Conservation (phyloP, 2,888 invertebrate species). For the Patella depressa region DNA sequence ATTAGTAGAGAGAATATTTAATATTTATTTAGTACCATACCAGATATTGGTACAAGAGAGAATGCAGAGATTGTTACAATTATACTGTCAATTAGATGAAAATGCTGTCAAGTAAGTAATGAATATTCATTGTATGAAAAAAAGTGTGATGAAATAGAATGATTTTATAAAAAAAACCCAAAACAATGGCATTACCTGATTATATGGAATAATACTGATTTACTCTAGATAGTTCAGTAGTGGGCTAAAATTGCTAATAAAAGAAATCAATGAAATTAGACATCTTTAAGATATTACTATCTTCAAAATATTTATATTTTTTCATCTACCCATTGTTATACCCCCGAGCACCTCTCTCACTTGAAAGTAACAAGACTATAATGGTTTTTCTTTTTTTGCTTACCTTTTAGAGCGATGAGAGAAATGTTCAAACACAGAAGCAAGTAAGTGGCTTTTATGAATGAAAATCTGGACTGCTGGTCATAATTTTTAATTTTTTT, state of each 20-base stretch:
- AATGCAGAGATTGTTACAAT: conserved; percentile 92
- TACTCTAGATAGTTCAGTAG: too few species aligned
- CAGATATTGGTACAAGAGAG: conserved; percentile 87
- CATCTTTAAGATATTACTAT: too few species aligned
- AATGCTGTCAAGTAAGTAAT: conserved; percentile 84
- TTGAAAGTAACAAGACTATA: neutral
- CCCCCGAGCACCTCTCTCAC: too few species aligned
- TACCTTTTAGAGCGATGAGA: conserved; percentile 79
- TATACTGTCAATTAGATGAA: conserved; percentile 93
- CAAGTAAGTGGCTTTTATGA: conserved; percentile 46
- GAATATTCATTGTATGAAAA: neutral
- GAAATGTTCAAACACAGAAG: conserved; percentile 91
- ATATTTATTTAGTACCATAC: conserved; percentile 95
- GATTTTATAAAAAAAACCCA: too few species aligned
- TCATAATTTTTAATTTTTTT: too few species aligned
- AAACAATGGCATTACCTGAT: too few species aligned
- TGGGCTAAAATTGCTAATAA: too few species aligned
- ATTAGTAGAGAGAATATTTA: conserved; percentile 90
- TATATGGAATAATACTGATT: too few species aligned
- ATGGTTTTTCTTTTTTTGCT: conserved; percentile 18
- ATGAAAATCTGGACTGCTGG: neutral
- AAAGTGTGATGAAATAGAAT: too few species aligned
- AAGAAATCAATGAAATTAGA: too few species aligned
- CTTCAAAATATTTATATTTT: too few species aligned
- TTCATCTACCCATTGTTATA: too few species aligned